phyloP scores from a whole-genome alignment of 1,140 invertebrate species.

The Pteromalus puparum region DNA sequence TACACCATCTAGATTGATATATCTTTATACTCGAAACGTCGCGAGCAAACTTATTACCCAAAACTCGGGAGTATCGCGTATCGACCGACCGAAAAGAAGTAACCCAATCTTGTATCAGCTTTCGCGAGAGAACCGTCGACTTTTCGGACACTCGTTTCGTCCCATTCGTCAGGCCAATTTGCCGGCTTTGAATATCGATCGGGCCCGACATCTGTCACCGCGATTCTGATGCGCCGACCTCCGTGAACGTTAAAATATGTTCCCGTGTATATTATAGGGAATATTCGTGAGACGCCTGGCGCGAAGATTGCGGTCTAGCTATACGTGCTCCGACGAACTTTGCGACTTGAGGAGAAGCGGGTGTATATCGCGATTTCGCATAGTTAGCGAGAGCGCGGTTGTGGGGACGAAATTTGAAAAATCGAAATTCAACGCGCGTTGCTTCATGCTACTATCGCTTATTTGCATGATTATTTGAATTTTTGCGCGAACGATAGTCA shows the following conservation, averaged over 20 bases:
- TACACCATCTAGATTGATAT: not conserved
- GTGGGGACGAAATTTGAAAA: not conserved
- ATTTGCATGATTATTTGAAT: not conserved
- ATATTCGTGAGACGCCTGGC: not conserved
- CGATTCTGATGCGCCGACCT: not conserved
- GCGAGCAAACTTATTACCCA: not conserved
- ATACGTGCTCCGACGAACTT: constrained; percentile 48
- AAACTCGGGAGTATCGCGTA: not conserved
- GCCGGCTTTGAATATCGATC: constrained; percentile 29
- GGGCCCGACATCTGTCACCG: constrained; percentile 25
- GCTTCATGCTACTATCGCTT: not conserved
- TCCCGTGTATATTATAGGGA: not conserved
- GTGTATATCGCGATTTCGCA: constrained; percentile 41
- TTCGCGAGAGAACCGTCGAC: not conserved
- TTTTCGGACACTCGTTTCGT: not conserved
- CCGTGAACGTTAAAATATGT: constrained; percentile 9
- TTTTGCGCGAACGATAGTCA: not conserved
- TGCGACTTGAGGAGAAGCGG: not conserved
- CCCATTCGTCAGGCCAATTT: constrained; percentile 18
- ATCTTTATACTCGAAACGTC: too few species aligned
- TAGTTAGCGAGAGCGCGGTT: constrained; percentile 48
- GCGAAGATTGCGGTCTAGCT: constrained; percentile 54
- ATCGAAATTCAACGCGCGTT: not conserved
- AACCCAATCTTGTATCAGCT: constrained; percentile 18
- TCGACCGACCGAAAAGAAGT: not conserved